Evolutionary conservation across 1,140 invertebrate genomes (phyloP).

Genomic region (Hestina assimilis): DNA sequence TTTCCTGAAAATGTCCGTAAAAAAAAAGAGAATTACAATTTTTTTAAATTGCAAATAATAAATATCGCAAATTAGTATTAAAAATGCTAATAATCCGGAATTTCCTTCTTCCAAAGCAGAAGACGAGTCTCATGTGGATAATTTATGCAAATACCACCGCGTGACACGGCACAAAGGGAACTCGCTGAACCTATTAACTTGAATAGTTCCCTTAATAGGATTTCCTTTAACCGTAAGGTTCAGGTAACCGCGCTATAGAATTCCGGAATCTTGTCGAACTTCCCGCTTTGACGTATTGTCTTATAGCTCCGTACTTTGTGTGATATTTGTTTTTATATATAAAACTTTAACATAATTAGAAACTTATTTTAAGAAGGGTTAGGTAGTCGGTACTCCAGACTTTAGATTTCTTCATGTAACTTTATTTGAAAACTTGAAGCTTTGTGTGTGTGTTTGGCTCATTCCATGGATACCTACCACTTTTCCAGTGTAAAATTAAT

Average conservation of each 20-base stretch:
- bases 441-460: too few species aligned
- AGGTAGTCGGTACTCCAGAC: too few species aligned
- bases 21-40: too few species aligned
- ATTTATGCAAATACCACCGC: conserved; percentile 23
- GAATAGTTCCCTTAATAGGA: conserved; percentile 25
- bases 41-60: too few species aligned
- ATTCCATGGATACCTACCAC: too few species aligned
- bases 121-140: conserved; percentile 16
- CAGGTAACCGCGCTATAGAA: conserved; percentile 17
- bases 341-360: too few species aligned
- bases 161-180: conserved; percentile 18
- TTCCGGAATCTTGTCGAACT: conserved; percentile 15
- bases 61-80: not conserved
- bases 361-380: too few species aligned
- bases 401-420: too few species aligned
- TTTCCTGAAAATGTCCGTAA: too few species aligned
- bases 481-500: too few species aligned
- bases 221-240: conserved; percentile 17
- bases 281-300: conserved; percentile 10
- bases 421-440: too few species aligned
- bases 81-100: not conserved
- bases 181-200: conserved; percentile 22
- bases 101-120: not conserved
- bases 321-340: not conserved
- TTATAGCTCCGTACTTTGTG: conserved; percentile 4